Conservation (phyloP, 2,113 vertebrate genomes). For the Crotalus viridis region DNA sequence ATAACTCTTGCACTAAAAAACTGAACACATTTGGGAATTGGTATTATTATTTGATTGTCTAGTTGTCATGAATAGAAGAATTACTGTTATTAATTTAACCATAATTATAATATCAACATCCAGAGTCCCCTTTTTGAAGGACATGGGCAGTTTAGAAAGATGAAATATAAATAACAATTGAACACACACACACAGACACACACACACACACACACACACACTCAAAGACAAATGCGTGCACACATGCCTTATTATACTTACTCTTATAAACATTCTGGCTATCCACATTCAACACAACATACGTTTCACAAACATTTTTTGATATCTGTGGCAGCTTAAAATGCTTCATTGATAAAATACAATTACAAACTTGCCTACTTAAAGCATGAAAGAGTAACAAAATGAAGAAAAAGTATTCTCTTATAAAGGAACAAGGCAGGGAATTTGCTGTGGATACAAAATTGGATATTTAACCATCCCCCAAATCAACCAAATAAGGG, state of each 20-base stretch:
- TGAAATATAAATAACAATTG: no score
- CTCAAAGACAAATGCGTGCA: no score
- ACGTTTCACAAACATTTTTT: constrained; percentile 51
- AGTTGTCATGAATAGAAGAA: constrained; percentile 7
- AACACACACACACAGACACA: no score
- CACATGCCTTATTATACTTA: constrained; percentile 39
- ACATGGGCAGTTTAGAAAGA: no score
- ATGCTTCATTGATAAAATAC: constrained; percentile 48
- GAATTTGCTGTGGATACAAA: neutral
- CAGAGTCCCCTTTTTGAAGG: no score
- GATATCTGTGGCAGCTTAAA: constrained; percentile 40
- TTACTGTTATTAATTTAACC: constrained; percentile 24
- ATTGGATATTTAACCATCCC: neutral
- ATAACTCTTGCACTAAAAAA: neutral
- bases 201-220: no score
- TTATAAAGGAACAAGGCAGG: neutral
- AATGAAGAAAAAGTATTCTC: neutral
- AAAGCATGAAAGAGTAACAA: neutral
- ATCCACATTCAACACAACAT: constrained; percentile 4
- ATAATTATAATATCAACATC: constrained; percentile 38
- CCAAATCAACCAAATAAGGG: neutral
- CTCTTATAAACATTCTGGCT: constrained; percentile 36
- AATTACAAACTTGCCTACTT: neutral
- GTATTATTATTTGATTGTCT: neutral
- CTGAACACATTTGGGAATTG: neutral